Evolutionary conservation across 2,113 vertebrate species (phyloP).

Genomic region (Phaethornis superciliosus): DNA sequence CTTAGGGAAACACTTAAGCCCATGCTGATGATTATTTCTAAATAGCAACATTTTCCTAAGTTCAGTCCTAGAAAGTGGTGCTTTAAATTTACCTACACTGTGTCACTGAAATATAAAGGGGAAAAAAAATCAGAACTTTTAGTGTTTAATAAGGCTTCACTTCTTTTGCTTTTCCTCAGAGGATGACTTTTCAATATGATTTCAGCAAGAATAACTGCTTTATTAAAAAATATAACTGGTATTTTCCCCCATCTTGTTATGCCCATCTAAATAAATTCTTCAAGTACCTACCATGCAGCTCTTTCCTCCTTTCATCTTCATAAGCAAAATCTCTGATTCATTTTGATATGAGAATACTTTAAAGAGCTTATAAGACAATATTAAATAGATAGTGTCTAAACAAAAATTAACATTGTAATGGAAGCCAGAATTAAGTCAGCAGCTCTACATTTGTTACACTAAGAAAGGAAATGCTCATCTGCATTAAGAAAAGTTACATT

Average conservation of each 20-base stretch:
- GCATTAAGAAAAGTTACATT: neutral
- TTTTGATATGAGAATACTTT: neutral
- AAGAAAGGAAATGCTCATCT: neutral
- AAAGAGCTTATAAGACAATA: neutral
- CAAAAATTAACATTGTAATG: neutral
- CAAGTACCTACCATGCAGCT: neutral
- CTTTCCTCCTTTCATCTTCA: neutral
- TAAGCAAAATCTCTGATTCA: neutral
- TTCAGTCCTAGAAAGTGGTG: neutral
- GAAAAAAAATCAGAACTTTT: neutral
- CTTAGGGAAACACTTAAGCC: neutral
- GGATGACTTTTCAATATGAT: neutral
- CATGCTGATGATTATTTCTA: neutral
- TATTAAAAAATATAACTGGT: neutral
- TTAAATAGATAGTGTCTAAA: neutral
- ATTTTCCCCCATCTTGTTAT: neutral
- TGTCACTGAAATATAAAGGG: neutral
- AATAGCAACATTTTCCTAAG: neutral
- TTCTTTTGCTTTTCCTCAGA: neutral
- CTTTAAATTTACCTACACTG: neutral
- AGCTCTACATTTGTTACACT: neutral
- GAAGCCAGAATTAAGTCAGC: neutral
- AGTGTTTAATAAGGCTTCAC: neutral
- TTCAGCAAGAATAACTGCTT: neutral
- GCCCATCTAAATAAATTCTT: neutral